Evolutionary conservation across 2,113 vertebrate species (phyloP), one percentile per base, ranked within the genome.

Genomic region (Ondatra zibethicus): DNA sequence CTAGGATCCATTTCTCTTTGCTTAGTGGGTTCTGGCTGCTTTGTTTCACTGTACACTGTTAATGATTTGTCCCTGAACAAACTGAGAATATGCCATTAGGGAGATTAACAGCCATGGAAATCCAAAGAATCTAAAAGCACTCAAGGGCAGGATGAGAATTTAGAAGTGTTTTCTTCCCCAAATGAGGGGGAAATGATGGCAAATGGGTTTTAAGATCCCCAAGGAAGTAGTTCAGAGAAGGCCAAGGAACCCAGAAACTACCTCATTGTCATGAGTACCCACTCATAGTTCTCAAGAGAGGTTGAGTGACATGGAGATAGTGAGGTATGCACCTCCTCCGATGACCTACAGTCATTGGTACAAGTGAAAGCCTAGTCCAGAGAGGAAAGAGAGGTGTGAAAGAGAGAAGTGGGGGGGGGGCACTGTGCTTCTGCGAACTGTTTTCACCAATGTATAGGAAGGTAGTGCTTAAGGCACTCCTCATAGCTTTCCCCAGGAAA

Each of bases 401-500:
- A 58, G 88, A 52, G 68, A 86, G 29, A 81, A 81, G 87, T 17
- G 33, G 29, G 36, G 16, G n/a, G 2, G 0, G 42, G 58, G 58
- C 16, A 25, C 23, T 97, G 94, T 90, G 87, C 97, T 97, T 97
- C 95, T 97, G 88, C 58, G 89, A 95, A 94, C 55, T 95, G 70
- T 97, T 98, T 98, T 98, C 93, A 98, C 95, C 97, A 97, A 98
- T 93, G 89, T 84, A 94, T 92, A 94, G 94, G 76, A 87, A 66
- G 0, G 97, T 97, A 96, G 97, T 63, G 91, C 92, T 98, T 97
- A 96, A 42, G 98, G 97, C 95, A 95, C n/a, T 94, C 98, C 98
- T 98, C 97, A 92, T 94, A 98, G 96, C 98, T 98, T 99, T 33
- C 98, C 98, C 98, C 91, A 84, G 98, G 98, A 99, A 99, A 98